phyloP scores from a whole-genome alignment of 2,888 invertebrate species.

The Eurytoma adleriae region DNA sequence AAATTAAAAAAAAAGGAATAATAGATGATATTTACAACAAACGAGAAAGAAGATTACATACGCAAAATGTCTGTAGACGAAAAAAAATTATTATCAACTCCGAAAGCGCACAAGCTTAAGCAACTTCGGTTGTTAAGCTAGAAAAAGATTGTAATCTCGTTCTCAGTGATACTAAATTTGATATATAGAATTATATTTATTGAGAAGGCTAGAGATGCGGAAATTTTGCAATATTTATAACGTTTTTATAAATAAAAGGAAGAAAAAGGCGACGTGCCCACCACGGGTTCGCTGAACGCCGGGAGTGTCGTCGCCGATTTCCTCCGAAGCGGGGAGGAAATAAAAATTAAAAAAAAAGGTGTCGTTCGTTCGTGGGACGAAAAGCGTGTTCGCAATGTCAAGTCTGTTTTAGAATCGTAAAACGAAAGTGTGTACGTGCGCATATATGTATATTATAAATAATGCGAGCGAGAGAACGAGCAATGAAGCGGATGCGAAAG shows the following conservation, averaged over 20 bases:
- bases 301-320: not conserved
- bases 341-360: not conserved
- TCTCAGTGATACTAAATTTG: conserved; percentile 62
- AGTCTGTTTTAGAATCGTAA: conserved; percentile 49
- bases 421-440: conserved; percentile 29
- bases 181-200: conserved; percentile 61
- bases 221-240: conserved; percentile 50
- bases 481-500: conserved; percentile 53
- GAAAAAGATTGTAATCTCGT: not conserved
- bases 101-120: not conserved
- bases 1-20: not conserved
- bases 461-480: conserved; percentile 51
- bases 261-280: conserved; percentile 9
- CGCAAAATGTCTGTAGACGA: conserved; percentile 29
- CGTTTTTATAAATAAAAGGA: conserved; percentile 22
- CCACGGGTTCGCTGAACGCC: conserved; percentile 15
- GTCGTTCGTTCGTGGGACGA: conserved; percentile 48
- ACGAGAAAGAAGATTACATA: conserved; percentile 9
- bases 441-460: conserved; percentile 34
- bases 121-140: too few relatives aligned
- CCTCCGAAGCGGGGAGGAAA: conserved; percentile 5
- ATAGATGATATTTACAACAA: conserved; percentile 21
- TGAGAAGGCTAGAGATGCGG: conserved; percentile 8
- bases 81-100: conserved; percentile 3
- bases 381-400: conserved; percentile 48